These are phyloP conservation scores for Lamprologus callipterus DNA, from an alignment of 2,113 vertebrate genomes.

Conservation along the genomic window DNA sequence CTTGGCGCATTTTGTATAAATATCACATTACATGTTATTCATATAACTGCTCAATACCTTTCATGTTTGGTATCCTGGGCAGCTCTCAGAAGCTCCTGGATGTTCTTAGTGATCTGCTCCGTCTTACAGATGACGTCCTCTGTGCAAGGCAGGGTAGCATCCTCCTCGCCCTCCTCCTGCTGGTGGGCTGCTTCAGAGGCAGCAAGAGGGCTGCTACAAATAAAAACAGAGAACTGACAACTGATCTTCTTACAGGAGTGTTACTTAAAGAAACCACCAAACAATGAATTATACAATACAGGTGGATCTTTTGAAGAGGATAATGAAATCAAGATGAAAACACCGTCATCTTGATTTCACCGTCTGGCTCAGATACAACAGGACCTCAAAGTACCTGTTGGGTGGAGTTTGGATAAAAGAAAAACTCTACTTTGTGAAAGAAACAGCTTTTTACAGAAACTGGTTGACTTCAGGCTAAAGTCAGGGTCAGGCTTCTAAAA, in stretches of 20 bases:
- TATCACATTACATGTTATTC: neutral
- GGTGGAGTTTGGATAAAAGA: neutral
- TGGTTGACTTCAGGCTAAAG: neutral
- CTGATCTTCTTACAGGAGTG: neutral
- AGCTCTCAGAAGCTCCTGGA: conserved; percentile 91
- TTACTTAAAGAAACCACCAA: neutral
- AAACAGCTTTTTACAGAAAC: neutral
- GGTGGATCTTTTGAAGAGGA: neutral
- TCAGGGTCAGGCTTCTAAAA: neutral
- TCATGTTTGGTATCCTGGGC: conserved; percentile 97
- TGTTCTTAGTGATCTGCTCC: conserved; percentile 98
- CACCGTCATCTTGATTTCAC: too few relatives aligned
- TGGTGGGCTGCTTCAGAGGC: conserved; percentile 68
- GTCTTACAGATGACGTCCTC: conserved; percentile 97
- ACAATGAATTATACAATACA: neutral
- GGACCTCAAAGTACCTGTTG: neutral
- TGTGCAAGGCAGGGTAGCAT: conserved; percentile 82
- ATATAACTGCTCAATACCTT: conserved; percentile 70
- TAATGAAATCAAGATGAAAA: neutral
- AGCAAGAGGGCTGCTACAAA: conserved; percentile 36
- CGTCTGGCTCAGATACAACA: too few relatives aligned
- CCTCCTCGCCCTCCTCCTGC: conserved; percentile 58
- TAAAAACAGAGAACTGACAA: neutral
- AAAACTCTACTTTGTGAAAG: neutral
- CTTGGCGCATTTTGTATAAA: neutral